A percentile compares a stretch with the other conserved stretches of the same genome.
These are phyloP conservation scores for Scotopteryx bipunctaria DNA, from an alignment of 2,888 invertebrate species.

Conservation along the genomic window DNA sequence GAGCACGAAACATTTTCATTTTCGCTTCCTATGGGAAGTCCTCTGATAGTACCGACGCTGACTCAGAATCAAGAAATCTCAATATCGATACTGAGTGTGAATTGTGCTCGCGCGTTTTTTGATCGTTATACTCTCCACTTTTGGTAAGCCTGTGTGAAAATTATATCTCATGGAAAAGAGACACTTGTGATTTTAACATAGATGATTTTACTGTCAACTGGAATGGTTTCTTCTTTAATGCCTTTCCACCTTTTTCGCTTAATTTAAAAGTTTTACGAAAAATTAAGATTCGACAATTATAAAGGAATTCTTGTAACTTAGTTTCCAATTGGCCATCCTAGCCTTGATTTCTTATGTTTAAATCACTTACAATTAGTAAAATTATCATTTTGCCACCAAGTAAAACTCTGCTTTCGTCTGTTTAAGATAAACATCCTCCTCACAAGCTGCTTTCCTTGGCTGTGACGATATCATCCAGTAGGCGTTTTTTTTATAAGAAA, in stretches of 20 bases:
- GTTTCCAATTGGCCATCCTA: not conserved
- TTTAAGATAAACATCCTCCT: not conserved
- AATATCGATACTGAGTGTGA: not conserved
- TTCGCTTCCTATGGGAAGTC: not conserved
- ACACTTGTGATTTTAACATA: slow-evolving; percentile 33
- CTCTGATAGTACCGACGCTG: not conserved
- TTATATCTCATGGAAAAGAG: slow-evolving; percentile 36
- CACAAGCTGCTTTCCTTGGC: not conserved
- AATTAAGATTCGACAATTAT: slow-evolving; percentile 15
- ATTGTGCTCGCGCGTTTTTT: not conserved
- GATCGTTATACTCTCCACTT: too few species aligned
- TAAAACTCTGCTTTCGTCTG: not conserved
- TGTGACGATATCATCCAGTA: not conserved
- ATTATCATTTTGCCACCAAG: not conserved
- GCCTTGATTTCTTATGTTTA: not conserved
- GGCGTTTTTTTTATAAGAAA: not conserved
- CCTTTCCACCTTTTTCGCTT: slow-evolving; percentile 35
- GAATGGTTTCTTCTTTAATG: slow-evolving; percentile 32
- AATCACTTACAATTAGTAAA: not conserved
- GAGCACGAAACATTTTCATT: not conserved
- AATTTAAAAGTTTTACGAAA: too few species aligned
- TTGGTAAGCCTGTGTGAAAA: slow-evolving; percentile 30
- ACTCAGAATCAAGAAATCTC: not conserved
- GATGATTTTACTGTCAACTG: slow-evolving; percentile 40
- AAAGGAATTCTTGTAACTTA: not conserved